phyloP scores from a whole-genome alignment of 2,797 vertebrate genomes.

The Sorex maritimensis region DNA sequence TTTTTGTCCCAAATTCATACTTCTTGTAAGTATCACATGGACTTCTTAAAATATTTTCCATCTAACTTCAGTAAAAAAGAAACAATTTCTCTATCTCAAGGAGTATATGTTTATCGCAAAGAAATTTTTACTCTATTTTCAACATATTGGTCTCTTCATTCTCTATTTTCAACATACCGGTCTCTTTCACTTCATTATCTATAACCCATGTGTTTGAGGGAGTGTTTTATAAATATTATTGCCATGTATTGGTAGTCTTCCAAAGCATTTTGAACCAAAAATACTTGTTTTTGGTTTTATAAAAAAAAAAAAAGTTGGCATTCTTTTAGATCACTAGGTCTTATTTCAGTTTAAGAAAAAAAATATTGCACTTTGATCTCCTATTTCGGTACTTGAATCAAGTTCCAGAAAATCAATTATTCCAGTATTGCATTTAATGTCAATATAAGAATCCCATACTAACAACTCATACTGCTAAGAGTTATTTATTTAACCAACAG shows the following conservation, averaged over 20 bases:
- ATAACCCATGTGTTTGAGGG: neutral
- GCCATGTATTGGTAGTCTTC: neutral
- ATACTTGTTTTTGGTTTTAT: neutral
- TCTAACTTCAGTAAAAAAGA: neutral
- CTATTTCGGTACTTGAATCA: neutral
- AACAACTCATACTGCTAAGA: too few relatives aligned
- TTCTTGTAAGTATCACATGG: neutral
- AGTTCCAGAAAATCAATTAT: neutral
- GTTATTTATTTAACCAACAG: conserved; percentile 24
- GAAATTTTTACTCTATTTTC: neutral
- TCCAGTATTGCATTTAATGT: neutral
- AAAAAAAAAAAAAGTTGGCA: too few relatives aligned
- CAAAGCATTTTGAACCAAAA: neutral
- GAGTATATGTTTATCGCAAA: neutral
- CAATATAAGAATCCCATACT: neutral
- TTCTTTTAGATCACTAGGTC: neutral
- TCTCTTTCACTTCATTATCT: neutral
- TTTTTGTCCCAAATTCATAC: neutral
- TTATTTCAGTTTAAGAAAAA: neutral
- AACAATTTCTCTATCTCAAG: neutral
- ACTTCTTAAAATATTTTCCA: neutral
- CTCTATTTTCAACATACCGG: neutral
- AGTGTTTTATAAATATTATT: neutral
- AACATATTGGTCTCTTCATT: neutral
- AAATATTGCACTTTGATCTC: neutral